Evolutionary conservation across 2,113 vertebrate species (phyloP).

Genomic region (Eidolon helvum): DNA sequence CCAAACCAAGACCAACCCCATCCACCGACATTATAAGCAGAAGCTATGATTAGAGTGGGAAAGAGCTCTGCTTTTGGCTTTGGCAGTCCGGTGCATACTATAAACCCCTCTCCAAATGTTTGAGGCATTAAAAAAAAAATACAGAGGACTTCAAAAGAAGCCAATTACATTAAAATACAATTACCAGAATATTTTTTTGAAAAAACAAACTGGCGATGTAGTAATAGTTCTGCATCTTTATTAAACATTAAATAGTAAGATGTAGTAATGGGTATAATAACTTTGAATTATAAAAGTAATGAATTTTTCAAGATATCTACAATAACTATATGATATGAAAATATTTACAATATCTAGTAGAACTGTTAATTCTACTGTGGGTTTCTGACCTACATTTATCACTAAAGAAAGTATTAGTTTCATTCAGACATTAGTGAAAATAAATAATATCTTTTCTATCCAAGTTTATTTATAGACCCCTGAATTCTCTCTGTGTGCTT

Average conservation of each 20-base stretch:
- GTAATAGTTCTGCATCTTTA: not conserved
- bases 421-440: constrained; percentile 9
- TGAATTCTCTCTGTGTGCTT: not conserved
- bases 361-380: not conserved
- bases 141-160: not conserved
- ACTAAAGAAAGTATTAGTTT: not conserved
- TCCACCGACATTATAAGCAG: not conserved
- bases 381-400: constrained; percentile 2
- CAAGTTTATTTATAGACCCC: not conserved
- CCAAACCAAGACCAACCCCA: not conserved
- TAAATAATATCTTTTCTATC: not conserved
- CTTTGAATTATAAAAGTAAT: not conserved
- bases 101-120: not conserved
- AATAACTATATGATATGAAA: not conserved
- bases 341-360: not conserved
- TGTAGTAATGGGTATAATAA: not conserved
- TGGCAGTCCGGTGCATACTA: not conserved
- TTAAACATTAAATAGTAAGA: constrained; percentile 33
- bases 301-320: not conserved
- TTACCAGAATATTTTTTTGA: not conserved
- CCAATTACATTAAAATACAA: not conserved
- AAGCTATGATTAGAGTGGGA: rapidly evolving
- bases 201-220: not conserved
- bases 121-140: not conserved
- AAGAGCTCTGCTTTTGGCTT: not conserved